phyloP scores from a whole-genome alignment of 1,140 invertebrate genomes.

The Drosophila jambulina region DNA sequence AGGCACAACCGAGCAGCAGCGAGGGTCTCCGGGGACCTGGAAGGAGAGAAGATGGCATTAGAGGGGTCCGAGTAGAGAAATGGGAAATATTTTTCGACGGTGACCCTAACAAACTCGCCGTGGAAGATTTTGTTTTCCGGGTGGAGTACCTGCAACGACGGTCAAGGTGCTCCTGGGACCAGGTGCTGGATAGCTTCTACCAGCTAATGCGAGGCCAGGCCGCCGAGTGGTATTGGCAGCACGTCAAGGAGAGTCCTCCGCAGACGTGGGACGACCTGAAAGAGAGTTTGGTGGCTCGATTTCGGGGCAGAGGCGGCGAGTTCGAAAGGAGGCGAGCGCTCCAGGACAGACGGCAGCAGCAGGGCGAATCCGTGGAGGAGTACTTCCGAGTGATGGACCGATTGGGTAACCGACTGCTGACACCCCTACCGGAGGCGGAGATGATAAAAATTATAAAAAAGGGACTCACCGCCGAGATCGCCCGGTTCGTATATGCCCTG shows the following conservation, averaged over 20 bases:
- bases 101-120: not conserved
- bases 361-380: not conserved
- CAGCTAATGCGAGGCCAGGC: not conserved
- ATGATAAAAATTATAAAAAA: not conserved
- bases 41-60: not conserved
- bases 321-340: not conserved
- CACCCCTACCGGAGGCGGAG: not conserved
- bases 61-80: not conserved
- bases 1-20: not conserved
- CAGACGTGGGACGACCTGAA: not conserved
- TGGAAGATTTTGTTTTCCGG: not conserved
- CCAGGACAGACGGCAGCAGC: not conserved
- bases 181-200: not conserved
- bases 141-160: not conserved
- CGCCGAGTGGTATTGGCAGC: not conserved
- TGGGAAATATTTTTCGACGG: not conserved
- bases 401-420: rapidly evolving
- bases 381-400: too few relatives aligned
- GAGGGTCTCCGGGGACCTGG: not conserved
- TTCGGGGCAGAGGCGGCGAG: not conserved
- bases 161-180: not conserved
- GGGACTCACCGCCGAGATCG: not conserved
- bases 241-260: not conserved
- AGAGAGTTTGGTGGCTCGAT: not conserved
- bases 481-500: not conserved